Percentiles rank a stretch among this genome's conserved stretches.
phyloP scores from a whole-genome alignment of 2,888 invertebrate genomes.

The Vannuccia rotundouncinata region DNA sequence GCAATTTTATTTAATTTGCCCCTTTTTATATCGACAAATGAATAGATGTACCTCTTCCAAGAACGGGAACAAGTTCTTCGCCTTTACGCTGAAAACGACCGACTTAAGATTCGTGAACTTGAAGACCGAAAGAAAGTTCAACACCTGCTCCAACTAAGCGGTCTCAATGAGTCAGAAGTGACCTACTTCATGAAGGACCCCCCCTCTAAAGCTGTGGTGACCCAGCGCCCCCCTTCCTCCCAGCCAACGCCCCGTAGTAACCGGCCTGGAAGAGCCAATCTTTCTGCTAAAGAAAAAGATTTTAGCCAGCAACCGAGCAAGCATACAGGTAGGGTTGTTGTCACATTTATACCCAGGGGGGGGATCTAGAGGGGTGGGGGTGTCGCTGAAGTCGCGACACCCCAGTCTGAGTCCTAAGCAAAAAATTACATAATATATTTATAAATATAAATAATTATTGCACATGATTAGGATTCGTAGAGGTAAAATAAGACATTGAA shows the following conservation, averaged over 20 bases:
- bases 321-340: neutral
- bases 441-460: too few relatives aligned
- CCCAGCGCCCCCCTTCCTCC: constrained; percentile 39
- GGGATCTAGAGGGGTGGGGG: neutral
- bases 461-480: too few relatives aligned
- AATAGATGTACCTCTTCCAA: constrained; percentile 52
- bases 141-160: constrained; percentile 52
- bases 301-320: neutral
- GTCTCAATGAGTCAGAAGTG: constrained; percentile 53
- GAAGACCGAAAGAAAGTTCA: constrained; percentile 58
- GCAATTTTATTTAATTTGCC: neutral
- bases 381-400: neutral
- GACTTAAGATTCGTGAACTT: constrained; percentile 56
- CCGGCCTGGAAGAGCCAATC: constrained; percentile 25
- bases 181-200: constrained; percentile 57
- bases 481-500: too few relatives aligned
- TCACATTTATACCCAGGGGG: neutral
- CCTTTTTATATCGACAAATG: neutral
- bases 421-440: too few relatives aligned
- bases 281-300: neutral
- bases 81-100: constrained; percentile 57
- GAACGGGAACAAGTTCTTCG: constrained; percentile 50
- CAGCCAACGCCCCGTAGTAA: constrained; percentile 44
- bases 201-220: constrained; percentile 52
- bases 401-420: too few relatives aligned